Percentiles rank a stretch among this genome's conserved stretches.
phyloP scores from a whole-genome alignment of 2,113 vertebrate species.

The Psammodynastes pulverulentus region DNA sequence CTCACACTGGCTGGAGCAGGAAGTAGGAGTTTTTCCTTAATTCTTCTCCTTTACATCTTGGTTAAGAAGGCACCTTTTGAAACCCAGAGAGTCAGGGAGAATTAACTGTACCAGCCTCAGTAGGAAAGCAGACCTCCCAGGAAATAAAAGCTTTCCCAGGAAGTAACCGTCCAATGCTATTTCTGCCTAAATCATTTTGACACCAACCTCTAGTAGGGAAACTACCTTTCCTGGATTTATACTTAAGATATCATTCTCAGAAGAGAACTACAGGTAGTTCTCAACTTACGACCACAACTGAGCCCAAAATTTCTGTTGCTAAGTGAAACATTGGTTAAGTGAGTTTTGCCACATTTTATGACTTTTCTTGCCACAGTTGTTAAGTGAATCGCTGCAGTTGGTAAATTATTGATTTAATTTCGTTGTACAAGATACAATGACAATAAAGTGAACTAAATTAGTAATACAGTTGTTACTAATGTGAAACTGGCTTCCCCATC shows the following conservation, averaged over 20 bases:
- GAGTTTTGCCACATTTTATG: neutral
- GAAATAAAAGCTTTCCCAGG: neutral
- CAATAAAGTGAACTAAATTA: no score
- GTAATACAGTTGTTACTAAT: neutral
- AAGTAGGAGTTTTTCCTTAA: neutral
- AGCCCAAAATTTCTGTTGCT: neutral
- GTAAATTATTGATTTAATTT: no score
- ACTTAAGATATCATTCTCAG: neutral
- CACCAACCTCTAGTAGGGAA: neutral
- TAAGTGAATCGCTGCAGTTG: neutral
- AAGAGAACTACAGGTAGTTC: neutral
- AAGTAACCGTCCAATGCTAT: neutral
- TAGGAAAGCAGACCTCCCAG: neutral
- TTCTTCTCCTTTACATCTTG: neutral
- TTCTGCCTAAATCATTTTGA: neutral
- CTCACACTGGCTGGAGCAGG: neutral
- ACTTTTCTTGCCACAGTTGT: neutral
- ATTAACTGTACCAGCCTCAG: neutral
- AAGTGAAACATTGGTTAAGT: neutral
- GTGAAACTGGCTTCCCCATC: neutral
- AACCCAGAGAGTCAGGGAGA: neutral
- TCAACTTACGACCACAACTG: neutral
- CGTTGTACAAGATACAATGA: no score
- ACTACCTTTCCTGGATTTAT: neutral
- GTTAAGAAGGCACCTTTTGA: neutral